phyloP scores from a whole-genome alignment of 2,888 invertebrate genomes.

The Ornithoptera alexandrae region DNA sequence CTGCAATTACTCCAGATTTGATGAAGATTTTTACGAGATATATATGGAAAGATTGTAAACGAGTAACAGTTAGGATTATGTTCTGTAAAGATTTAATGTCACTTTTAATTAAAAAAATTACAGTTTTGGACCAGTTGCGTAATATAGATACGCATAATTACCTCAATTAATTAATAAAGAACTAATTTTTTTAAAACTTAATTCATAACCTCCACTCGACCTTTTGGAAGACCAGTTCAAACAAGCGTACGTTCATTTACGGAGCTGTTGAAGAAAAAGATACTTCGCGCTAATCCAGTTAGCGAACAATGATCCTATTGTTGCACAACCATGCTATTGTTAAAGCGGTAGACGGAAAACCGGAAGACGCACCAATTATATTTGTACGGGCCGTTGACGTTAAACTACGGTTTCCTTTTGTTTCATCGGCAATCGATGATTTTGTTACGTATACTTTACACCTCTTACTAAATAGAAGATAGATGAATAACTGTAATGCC shows the following conservation, averaged over 20 bases:
- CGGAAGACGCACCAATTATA: conserved; percentile 22
- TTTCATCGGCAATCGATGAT: neutral
- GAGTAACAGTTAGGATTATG: too few species aligned
- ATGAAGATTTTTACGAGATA: too few species aligned
- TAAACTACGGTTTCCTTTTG: conserved; percentile 13
- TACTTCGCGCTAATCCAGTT: conserved; percentile 21
- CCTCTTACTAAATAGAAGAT: neutral
- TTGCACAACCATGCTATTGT: conserved; percentile 27
- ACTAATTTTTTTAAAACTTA: too few species aligned
- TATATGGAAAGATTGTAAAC: too few species aligned
- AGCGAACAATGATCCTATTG: conserved; percentile 25
- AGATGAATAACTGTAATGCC: too few species aligned
- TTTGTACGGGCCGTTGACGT: conserved; percentile 2
- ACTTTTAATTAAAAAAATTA: neutral
- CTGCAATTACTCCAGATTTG: too few species aligned
- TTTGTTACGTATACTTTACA: neutral
- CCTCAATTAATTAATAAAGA: too few species aligned
- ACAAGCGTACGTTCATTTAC: conserved; percentile 2
- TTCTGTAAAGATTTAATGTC: neutral
- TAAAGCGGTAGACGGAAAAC: conserved; percentile 8
- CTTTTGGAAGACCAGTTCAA: conserved; percentile 19
- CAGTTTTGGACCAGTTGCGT: neutral
- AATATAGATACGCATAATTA: neutral
- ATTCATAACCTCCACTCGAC: neutral
- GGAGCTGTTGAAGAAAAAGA: conserved; percentile 24